Evolutionary conservation across 2,888 invertebrate species (phyloP), one percentile per base, ranked within the genome.

Genomic region (Caenorhabditis wallacei): DNA sequence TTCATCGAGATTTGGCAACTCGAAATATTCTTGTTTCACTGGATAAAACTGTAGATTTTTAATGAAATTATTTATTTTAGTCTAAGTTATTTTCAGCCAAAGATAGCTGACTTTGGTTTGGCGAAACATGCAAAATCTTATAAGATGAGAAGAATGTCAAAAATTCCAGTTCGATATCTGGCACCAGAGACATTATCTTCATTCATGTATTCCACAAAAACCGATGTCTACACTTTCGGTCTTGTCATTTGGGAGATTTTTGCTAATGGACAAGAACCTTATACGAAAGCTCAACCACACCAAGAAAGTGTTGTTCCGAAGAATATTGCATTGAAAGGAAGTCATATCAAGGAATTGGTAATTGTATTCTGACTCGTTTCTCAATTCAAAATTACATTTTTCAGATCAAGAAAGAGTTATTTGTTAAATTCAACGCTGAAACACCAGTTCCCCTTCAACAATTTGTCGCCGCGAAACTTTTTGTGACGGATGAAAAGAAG

Each of bases 401-500:
- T 35, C 54, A 80, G 80, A 63, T 81, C 46, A 81, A 75, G 40
- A 69, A 63, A n/a, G 80, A 81, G 46, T 51, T 81, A 24, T 81
- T 63, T 54, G 69, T 81, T 8, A 24, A 46, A 53, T 81, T 81
- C 54, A 69, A 69, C 48, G 30, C 69, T 8, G 80, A 81, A 63
- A 69, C 80, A 16, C 74, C 80, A 16, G 13, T 26, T 11, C 24
- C 74, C 51, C 74, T 80, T 30, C 63, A 74, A 26, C 66, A 74
- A 40, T 81, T 48, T 40, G 69, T 74, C 11, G 22, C 74, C 16
- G 40, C 54, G n/a, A 74, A 70, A 54, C 20, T 81, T 22, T 81
- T 81, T 26, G 75, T 75, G 51, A 61, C 63, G n/a, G 80, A 81
- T 64, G 80, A 81, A 10, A 81, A 66, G 26, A 81, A 75, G n/a